Evolutionary conservation across 2,797 vertebrate genomes (phyloP).

Genomic region (Takifugu rubripes): DNA sequence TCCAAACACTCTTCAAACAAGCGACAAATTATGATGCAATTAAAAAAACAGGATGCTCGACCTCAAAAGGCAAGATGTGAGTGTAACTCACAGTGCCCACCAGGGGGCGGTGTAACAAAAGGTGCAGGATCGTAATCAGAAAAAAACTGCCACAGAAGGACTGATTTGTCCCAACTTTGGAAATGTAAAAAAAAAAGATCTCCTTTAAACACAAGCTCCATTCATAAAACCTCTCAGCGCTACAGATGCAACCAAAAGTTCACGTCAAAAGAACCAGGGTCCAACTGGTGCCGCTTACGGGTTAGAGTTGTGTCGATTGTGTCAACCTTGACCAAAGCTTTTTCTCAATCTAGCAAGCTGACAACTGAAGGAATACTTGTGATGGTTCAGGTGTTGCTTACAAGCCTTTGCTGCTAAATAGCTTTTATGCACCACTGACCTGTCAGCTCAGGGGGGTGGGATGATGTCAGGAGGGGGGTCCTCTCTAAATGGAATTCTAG

Average conservation of each 20-base stretch:
- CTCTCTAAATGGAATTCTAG: slow-evolving; percentile 99
- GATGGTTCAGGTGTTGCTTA: no score
- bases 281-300: no score
- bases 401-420: no score
- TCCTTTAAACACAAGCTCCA: no score
- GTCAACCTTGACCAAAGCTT: no score
- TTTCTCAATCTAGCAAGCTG: no score
- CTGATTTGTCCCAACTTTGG: background rate
- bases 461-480: slow-evolving; percentile 95
- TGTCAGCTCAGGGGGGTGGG: slow-evolving; percentile 94
- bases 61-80: background rate
- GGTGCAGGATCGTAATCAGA: slow-evolving; percentile 1
- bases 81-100: slow-evolving; percentile 13
- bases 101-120: slow-evolving; percentile 32
- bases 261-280: no score
- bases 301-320: no score
- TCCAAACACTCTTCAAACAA: slow-evolving; percentile 1
- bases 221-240: background rate
- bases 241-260: no score
- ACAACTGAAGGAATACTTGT: no score
- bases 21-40: background rate
- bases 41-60: background rate
- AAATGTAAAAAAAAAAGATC: background rate
- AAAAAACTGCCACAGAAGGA: background rate
- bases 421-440: slow-evolving; percentile 78